Evolutionary conservation across 1,140 invertebrate species (phyloP).

Genomic region (Acromyrmex echinatior): DNA sequence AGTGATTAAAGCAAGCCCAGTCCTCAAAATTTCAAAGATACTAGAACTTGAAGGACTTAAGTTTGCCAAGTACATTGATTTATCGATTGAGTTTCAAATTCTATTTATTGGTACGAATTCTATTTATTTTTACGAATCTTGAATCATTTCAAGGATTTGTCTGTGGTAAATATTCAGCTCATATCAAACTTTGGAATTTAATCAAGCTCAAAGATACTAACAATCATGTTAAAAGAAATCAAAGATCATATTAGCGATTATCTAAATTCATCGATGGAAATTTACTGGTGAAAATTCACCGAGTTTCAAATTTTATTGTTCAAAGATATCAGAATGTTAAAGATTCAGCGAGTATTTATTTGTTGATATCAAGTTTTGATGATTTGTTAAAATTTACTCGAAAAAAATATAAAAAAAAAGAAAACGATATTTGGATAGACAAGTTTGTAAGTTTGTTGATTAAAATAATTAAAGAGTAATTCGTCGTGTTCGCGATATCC

Average conservation of each 20-base stretch:
- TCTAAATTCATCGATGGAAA: constrained; percentile 20
- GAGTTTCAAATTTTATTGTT: background rate
- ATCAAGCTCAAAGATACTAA: background rate
- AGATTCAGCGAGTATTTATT: background rate
- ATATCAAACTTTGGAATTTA: background rate
- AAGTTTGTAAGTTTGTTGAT: constrained; percentile 57
- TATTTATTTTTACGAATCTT: background rate
- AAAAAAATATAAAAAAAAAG: background rate
- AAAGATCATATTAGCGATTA: background rate
- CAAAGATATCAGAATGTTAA: background rate
- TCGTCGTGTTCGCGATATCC: constrained; percentile 62
- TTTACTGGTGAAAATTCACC: background rate
- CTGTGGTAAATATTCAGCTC: background rate
- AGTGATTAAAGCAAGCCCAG: constrained; percentile 37
- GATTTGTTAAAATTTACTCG: background rate
- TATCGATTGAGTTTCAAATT: background rate
- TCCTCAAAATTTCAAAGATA: constrained; percentile 30
- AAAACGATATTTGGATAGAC: background rate
- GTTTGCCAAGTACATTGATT: constrained; percentile 7
- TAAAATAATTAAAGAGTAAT: constrained; percentile 54
- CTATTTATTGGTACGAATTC: background rate
- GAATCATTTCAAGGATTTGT: background rate
- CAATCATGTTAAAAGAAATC: background rate
- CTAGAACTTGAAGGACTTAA: constrained; percentile 41
- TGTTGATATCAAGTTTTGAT: background rate